Evolutionary conservation across 2,888 invertebrate genomes (phyloP), one percentile per base, ranked within the genome.

Genomic region (Heliconius erato): DNA sequence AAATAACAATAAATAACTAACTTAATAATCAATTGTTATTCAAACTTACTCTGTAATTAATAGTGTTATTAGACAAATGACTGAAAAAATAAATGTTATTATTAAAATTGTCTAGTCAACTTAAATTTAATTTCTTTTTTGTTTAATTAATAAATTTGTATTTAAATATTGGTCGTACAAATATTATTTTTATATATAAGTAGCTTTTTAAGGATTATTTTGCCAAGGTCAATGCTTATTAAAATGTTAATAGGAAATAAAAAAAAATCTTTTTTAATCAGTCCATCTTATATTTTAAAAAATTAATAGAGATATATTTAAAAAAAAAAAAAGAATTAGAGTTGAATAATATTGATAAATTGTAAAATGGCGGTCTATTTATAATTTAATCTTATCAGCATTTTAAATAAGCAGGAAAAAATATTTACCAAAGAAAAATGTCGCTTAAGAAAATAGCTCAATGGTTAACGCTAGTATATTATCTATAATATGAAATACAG

Each of bases 11-110:
- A 14, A 28, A 14, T 49, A 49, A 23, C 7, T 54, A 54, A 54
- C 49, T n/a, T 19, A n/a, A 40, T 65, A 77, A 40, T 65, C 65
- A 63, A 40, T 14, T 77, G 77, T 65, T 44, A 65, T 35, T 77
- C 28, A 63, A 74, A 74, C 16, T 59, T 76, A 74, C 16, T 76
- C 35, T 59, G 59, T 76, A 16, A 59, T 69, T 76, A 16, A 59
- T 69, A 54, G 54, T 79, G 23, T 69, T 79, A 54, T 79, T 79
- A 68, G 68, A 32, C 54, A 79, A 79, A 54, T 69, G 79, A 79
- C 69, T 79, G 79, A 79, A 69, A 79, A 63, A 69, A 69, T 28
- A 14, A 16, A 28, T 67, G n/a, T 32, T 54, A 7, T 67, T 67
- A 44, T 69, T n/a, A 44, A 32, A 79, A n/a, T 68, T 68, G 3